These are phyloP conservation scores for Zaprionus africanus DNA, from an alignment of 1,140 invertebrate genomes.

Conservation along the genomic window DNA sequence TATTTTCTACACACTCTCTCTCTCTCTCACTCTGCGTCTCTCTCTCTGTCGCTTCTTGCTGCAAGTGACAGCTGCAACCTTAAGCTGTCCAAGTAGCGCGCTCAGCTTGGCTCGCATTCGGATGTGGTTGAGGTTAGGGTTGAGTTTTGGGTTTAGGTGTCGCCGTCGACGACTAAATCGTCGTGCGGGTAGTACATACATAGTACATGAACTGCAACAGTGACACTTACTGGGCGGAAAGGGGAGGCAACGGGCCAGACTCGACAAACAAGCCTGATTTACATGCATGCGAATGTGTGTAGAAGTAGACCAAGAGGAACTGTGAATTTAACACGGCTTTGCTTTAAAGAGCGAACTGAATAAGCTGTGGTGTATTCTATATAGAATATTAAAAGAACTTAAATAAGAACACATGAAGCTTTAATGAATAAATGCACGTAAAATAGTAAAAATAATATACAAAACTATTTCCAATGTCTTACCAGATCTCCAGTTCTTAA, in stretches of 20 bases:
- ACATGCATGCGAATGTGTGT: constrained; percentile 2
- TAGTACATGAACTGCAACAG: constrained; percentile 16
- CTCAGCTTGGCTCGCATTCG: constrained; percentile 9
- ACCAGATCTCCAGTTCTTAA: too few relatives aligned
- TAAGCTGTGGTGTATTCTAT: background rate
- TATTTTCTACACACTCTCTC: background rate
- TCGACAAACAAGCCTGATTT: constrained; percentile 14
- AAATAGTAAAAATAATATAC: background rate
- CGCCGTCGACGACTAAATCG: constrained; percentile 18
- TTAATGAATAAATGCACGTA: too few relatives aligned
- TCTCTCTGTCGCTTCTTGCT: background rate
- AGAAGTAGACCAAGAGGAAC: constrained; percentile 2
- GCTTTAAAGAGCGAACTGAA: background rate
- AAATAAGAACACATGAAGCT: background rate
- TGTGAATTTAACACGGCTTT: background rate
- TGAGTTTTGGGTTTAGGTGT: constrained; percentile 26
- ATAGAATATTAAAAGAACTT: background rate
- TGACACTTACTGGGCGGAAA: background rate
- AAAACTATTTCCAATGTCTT: too few relatives aligned
- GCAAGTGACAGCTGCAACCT: constrained; percentile 34
- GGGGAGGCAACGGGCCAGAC: constrained; percentile 3
- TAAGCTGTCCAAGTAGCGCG: constrained; percentile 39
- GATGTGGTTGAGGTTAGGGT: constrained; percentile 1
- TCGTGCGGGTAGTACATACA: constrained; percentile 6
- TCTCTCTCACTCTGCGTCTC: background rate